phyloP scores from a whole-genome alignment of 2,113 vertebrate species.

The Canis aureus region DNA sequence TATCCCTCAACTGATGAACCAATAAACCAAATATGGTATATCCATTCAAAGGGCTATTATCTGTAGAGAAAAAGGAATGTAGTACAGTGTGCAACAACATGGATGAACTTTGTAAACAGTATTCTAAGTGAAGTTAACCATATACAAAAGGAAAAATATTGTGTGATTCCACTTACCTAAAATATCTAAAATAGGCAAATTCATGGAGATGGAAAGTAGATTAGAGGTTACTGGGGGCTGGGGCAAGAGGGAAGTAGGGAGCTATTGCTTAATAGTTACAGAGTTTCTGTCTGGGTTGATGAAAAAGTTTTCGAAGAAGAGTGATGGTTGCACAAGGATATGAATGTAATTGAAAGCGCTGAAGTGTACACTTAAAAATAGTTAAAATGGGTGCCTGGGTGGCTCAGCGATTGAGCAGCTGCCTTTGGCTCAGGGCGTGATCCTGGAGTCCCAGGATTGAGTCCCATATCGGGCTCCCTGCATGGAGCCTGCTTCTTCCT shows the following conservation, averaged over 20 bases:
- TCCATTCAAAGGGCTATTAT: not conserved
- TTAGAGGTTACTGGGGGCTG: not conserved
- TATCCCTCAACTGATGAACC: not conserved
- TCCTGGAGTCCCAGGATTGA: too few relatives aligned
- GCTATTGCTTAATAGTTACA: not conserved
- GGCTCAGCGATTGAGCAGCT: too few relatives aligned
- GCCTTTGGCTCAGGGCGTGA: too few relatives aligned
- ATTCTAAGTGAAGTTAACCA: not conserved
- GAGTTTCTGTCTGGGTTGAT: not conserved
- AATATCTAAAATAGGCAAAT: not conserved
- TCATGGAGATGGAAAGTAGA: slow-evolving; percentile 3
- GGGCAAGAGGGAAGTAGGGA: not conserved
- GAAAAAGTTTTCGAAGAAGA: not conserved
- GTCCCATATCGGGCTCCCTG: too few relatives aligned
- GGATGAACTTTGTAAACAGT: not conserved
- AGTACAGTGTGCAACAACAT: not conserved
- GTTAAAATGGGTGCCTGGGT: not conserved
- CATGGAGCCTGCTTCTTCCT: too few relatives aligned
- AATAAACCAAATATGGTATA: not conserved
- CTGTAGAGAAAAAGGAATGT: not conserved
- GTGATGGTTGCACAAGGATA: not conserved
- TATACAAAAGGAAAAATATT: not conserved
- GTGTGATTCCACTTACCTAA: not conserved
- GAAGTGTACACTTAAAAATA: not conserved
- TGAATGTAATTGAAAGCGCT: not conserved